Conservation (phyloP, 2,113 vertebrate species). For the Xenopus tropicalis region DNA sequence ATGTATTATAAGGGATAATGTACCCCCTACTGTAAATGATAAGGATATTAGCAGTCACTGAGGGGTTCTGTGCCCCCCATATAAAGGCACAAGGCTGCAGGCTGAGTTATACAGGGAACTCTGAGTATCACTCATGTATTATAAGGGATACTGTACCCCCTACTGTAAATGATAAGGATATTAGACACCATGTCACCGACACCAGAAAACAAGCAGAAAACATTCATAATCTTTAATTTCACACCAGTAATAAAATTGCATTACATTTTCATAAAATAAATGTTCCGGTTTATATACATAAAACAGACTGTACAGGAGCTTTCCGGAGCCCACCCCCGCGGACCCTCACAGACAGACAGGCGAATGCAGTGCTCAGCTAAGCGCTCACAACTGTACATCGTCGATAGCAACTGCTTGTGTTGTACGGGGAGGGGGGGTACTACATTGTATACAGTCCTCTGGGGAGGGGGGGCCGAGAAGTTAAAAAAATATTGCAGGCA, state of each 20-base stretch:
- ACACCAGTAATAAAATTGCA: slow-evolving; percentile 99
- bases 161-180: no score
- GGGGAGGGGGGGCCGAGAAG: slow-evolving; percentile 79
- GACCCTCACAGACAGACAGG: slow-evolving; percentile 92
- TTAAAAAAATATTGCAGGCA: slow-evolving; percentile 89
- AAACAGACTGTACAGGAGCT: slow-evolving; percentile 99
- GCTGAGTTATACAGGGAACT: no score
- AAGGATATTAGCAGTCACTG: no score
- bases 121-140: no score
- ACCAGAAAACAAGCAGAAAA: slow-evolving; percentile 54
- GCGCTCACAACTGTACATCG: slow-evolving; percentile 92
- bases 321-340: slow-evolving; percentile 74
- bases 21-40: no score
- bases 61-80: no score
- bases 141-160: no score
- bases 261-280: slow-evolving; percentile 99
- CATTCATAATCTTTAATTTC: slow-evolving; percentile 95
- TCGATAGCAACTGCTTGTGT: slow-evolving; percentile 91
- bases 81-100: no score
- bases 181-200: no score
- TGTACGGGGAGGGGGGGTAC: slow-evolving; percentile 65
- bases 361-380: slow-evolving; percentile 90
- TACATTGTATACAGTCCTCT: slow-evolving; percentile 83
- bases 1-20: no score
- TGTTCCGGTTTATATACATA: slow-evolving; percentile 99